Evolutionary conservation across 2,113 vertebrate species (phyloP), one percentile per base, ranked within the genome.

Genomic region (Glaucomys volans): DNA sequence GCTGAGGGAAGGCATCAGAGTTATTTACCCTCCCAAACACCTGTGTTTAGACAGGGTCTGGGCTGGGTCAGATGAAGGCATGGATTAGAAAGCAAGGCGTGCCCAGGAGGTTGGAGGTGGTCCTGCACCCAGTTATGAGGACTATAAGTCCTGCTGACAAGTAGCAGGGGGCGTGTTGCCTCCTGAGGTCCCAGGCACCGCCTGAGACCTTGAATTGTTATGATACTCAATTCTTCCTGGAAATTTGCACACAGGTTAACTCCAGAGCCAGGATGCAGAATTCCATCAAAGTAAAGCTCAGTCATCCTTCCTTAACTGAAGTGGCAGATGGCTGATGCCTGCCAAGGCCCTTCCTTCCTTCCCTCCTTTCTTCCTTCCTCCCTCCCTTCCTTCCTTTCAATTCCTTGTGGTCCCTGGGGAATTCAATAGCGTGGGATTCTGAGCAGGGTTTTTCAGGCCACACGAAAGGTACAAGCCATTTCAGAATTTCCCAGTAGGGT

Each of bases 391-490:
- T 50, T 3, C 50, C 50, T 62, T 71, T 24, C 40, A 57, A 44
- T 42, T 24, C 62, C 42, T 71, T 76, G 44, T 54, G 3, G 12
- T 83, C 18, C 24, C 32, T 8, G 35, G 54, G 32, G 26, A 59
- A 75, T 82, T 67, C 40, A 72, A 59, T 44, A 76, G 54, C 54
- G 42, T 59, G 24, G 24, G 72, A 37, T 75, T 71, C 35, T 89
- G 30, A 37, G 42, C 14, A 59, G 11, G 30, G 28, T 72, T 32
- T n/a, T 95, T 93, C 93, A 95, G 93, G 59, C 22, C 93, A 30
- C 35, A 9, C 12, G 37, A 95, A 32, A 17, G 44, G 4, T 30
- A 42, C 30, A 32, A 80, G 32, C n/a, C 67, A 82, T 44, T 91
- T 88, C 71, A 82, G 50, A 90, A 18, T 85, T 86, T 95, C 74